Evolutionary conservation across 2,888 invertebrate species (phyloP), one percentile per base, ranked within the genome.

Genomic region (Apamea sordens): DNA sequence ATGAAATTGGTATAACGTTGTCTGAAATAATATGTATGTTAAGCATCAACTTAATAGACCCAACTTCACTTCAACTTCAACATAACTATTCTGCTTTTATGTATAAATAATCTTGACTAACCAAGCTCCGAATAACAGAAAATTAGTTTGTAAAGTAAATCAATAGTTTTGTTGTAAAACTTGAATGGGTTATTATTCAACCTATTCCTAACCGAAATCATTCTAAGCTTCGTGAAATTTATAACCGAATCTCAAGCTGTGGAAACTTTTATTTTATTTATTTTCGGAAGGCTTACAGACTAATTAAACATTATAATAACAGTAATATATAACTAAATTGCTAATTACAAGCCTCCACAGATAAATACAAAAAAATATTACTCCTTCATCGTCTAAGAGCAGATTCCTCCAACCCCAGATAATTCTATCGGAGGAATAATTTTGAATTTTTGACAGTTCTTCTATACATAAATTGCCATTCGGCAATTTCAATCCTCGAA

Each of bases 131-230:
- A 15, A 63, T 32, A 65, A 44, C 4, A n/a, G 32, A 81, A 41
- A 44, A 76, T 83, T 21, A 15, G 7, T 61, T 68, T 18, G 32
- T 75, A 61, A 82, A 75, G 53, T 65, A 72, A 36, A 65, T 79
- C 44, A 59, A 32, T 36, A n/a, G 24, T 13, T 10, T 18, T 18
- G 32, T 28, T 47, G 0, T 81, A 18, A 7, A 61, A 36, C 15
- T 64, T 41, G 28, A 56, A 28, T 32, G n/a, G 50, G 7, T 59
- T 76, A 61, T 71, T 70, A 50, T 59, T 32, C 32, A 32, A 32
- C 2, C 32, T 32, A 32, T 32, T 32, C 3, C 50, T 41, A 28
- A 36, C 11, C 6, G 28, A 73, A 73, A n/a, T 64, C 21, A 28
- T n/a, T 21, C 0, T 21, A 7, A 18, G 7, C 1, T 44, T 15